These are phyloP conservation scores for Tipula unca DNA, from an alignment of 2,888 invertebrate genomes.

Conservation along the genomic window DNA sequence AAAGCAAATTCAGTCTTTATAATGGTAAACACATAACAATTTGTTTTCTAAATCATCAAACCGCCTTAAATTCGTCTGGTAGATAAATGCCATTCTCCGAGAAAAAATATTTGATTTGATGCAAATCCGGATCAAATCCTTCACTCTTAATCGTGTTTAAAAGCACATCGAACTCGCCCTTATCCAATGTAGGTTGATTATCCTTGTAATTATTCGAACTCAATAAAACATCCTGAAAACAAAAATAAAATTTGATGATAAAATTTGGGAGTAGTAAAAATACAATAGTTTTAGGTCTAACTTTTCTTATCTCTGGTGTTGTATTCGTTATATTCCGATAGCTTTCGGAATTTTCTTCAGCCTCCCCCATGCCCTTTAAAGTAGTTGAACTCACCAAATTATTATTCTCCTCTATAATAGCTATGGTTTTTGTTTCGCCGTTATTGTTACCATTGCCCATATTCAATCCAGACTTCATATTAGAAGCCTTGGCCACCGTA, in stretches of 20 bases:
- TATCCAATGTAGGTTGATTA: neutral
- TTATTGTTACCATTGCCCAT: neutral
- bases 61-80: neutral
- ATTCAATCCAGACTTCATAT: neutral
- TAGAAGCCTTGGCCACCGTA: neutral
- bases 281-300: neutral
- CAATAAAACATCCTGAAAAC: neutral
- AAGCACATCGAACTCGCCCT: neutral
- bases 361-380: constrained; percentile 22
- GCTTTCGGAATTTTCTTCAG: neutral
- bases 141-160: constrained; percentile 8
- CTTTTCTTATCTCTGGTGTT: neutral
- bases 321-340: neutral
- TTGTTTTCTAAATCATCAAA: neutral
- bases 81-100: constrained; percentile 18
- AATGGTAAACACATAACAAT: neutral
- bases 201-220: neutral
- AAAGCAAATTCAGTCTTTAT: neutral
- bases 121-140: constrained; percentile 1
- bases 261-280: neutral
- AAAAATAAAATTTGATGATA: neutral
- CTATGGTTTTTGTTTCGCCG: neutral
- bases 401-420: neutral
- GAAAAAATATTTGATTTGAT: constrained; percentile 16
- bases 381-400: neutral